A percentile compares a stretch with the other conserved stretches of the same genome.
These are phyloP conservation scores for Hybognathus amarus DNA, from an alignment of 2,797 vertebrate species.

Conservation along the genomic window DNA sequence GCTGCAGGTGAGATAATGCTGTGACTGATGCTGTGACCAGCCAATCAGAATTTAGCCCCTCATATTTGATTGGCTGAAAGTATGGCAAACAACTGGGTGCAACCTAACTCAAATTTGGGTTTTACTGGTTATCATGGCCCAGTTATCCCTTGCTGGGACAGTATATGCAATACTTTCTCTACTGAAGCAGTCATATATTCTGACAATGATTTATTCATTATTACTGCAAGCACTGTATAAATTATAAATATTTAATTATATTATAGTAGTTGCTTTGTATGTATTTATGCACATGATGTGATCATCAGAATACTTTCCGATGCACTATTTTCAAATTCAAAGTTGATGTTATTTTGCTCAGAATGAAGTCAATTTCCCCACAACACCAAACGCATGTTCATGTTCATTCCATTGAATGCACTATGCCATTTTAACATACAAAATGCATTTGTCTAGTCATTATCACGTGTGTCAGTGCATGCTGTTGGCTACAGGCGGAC, in stretches of 20 bases:
- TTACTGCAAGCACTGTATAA: background rate
- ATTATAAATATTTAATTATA: background rate
- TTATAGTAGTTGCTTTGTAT: background rate
- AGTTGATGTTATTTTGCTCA: background rate
- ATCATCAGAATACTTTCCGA: no score
- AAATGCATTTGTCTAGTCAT: background rate
- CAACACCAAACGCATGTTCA: no score
- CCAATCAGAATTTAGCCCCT: background rate
- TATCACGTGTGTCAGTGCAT: background rate
- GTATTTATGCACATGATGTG: background rate
- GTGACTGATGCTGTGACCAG: background rate
- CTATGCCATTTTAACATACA: background rate
- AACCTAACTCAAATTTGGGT: background rate
- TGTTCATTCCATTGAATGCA: background rate
- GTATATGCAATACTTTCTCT: background rate
- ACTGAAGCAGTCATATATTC: background rate
- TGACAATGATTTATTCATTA: background rate
- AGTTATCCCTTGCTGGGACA: background rate
- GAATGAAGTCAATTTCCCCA: background rate
- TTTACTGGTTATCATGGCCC: background rate
- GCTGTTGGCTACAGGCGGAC: background rate
- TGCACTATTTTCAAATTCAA: background rate
- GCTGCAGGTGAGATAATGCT: constrained; percentile 1
- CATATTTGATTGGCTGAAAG: background rate
- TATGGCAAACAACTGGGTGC: background rate